These are phyloP conservation scores for Ctenopoma multispine DNA, from an alignment of 2,797 vertebrate species.

Conservation along the genomic window DNA sequence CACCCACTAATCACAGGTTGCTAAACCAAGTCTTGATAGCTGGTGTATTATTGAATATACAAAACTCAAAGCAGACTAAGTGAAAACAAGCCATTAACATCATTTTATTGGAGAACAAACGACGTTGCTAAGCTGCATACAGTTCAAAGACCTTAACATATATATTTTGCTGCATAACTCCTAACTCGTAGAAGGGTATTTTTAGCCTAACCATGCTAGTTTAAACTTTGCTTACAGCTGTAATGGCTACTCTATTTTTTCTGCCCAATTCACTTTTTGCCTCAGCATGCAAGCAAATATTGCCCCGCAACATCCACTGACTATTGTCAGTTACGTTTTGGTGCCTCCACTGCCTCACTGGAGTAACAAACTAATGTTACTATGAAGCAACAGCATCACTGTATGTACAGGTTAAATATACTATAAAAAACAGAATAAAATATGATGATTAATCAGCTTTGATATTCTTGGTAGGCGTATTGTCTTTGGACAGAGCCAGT, in stretches of 20 bases:
- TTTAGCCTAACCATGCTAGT: neutral
- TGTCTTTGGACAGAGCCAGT: too few relatives aligned
- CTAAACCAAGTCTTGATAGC: conserved; percentile 60
- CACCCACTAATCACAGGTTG: conserved; percentile 62
- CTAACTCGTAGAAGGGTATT: neutral
- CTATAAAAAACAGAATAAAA: neutral
- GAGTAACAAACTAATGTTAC: neutral
- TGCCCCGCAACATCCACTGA: neutral
- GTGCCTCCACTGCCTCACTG: neutral
- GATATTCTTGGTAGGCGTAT: neutral
- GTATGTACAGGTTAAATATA: conserved; percentile 20
- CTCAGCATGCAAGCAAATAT: neutral
- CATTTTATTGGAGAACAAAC: neutral
- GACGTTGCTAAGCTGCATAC: neutral
- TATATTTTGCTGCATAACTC: neutral
- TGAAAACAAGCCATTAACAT: conserved; percentile 39
- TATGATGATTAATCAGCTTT: conserved; percentile 13
- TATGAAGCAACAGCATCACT: neutral
- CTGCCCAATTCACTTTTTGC: neutral
- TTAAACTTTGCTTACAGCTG: neutral
- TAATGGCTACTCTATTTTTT: neutral
- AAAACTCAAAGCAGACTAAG: conserved; percentile 43
- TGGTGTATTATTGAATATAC: conserved; percentile 57
- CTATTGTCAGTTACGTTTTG: neutral
- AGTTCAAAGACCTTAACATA: neutral